Percentiles rank a stretch among this genome's conserved stretches.
These are phyloP conservation scores for Drosophila falleni DNA, from an alignment of 2,888 invertebrate genomes.

Conservation along the genomic window DNA sequence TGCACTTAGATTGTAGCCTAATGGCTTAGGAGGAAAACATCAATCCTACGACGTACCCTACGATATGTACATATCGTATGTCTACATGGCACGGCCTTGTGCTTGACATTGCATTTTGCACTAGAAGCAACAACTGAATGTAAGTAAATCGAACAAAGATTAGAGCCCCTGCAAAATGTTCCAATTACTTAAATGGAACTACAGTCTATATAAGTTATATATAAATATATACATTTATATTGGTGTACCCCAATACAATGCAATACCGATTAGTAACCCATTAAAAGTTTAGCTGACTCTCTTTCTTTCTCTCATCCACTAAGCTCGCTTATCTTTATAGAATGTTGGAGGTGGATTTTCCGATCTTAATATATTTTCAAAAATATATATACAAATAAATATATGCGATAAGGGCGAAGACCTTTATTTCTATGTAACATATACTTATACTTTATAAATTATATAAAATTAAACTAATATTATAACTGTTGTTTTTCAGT, in stretches of 20 bases:
- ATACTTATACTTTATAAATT: no score
- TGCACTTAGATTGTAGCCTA: constrained; percentile 19
- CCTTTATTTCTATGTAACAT: constrained; percentile 1
- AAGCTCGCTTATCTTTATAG: constrained; percentile 21
- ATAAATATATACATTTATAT: not conserved
- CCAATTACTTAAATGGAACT: constrained; percentile 20
- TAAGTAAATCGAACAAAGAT: constrained; percentile 17
- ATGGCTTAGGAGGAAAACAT: constrained; percentile 9
- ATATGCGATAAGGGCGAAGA: constrained; percentile 1
- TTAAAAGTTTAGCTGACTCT: constrained; percentile 14
- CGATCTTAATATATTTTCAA: not conserved
- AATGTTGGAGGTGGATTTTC: not conserved
- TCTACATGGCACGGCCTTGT: constrained; percentile 37
- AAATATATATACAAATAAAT: not conserved
- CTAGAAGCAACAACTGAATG: not conserved
- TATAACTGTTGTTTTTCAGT: not conserved
- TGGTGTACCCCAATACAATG: constrained; percentile 23
- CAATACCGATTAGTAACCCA: constrained; percentile 24
- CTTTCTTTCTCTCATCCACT: not conserved
- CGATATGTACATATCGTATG: not conserved
- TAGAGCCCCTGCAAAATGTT: constrained; percentile 12
- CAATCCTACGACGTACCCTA: not conserved
- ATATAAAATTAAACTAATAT: no score
- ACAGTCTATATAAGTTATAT: constrained; percentile 6
- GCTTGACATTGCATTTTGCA: constrained; percentile 36